Conservation (phyloP, 2,113 vertebrate genomes). For the Piaya cayana region DNA sequence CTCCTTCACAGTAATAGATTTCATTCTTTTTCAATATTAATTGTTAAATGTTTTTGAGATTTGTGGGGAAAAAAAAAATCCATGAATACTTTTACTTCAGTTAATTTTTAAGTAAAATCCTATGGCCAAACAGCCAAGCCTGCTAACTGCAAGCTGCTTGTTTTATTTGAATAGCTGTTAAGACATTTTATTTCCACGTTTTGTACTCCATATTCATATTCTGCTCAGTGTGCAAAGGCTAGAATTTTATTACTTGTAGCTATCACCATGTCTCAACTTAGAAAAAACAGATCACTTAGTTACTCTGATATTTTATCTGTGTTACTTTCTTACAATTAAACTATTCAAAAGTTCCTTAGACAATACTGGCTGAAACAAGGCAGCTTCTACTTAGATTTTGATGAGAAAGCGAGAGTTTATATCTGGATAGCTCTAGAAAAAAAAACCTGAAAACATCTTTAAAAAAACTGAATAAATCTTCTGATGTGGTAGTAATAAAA, state of each 20-base stretch:
- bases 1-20: neutral
- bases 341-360: neutral
- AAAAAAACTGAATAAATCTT: neutral
- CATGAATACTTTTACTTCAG: neutral
- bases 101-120: neutral
- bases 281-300: neutral
- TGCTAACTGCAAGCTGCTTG: neutral
- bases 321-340: neutral
- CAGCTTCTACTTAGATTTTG: neutral
- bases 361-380: neutral
- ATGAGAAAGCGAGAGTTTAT: neutral
- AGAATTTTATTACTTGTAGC: neutral
- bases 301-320: too few species aligned
- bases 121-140: neutral
- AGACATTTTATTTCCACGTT: neutral
- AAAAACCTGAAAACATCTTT: neutral
- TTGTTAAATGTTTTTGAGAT: neutral
- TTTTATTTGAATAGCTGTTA: neutral
- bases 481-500: neutral
- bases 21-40: neutral
- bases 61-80: neutral
- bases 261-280: neutral
- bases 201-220: neutral
- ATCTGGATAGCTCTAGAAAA: neutral
- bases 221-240: neutral